phyloP scores from a whole-genome alignment of 2,888 invertebrate genomes.

The Drosophila koepferae region DNA sequence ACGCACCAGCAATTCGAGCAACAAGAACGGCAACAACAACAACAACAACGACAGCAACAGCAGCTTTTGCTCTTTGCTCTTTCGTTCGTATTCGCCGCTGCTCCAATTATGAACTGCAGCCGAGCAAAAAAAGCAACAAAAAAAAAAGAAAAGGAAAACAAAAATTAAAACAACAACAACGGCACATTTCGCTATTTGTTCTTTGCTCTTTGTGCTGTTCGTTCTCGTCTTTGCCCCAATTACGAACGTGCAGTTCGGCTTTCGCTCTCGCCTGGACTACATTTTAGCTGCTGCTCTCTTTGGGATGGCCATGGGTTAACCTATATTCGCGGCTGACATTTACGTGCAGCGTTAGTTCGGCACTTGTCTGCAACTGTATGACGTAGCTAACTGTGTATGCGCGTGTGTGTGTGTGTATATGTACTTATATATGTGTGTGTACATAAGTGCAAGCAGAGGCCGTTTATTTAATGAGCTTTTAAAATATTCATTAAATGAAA shows the following conservation, averaged over 20 bases:
- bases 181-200: conserved; percentile 20
- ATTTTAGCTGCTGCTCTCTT: conserved; percentile 28
- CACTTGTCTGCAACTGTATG: conserved; percentile 44
- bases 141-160: too few species aligned
- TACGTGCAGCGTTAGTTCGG: conserved; percentile 40
- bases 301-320: conserved; percentile 49
- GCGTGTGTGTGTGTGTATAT: background rate
- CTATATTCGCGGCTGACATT: conserved; percentile 60
- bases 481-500: conserved; percentile 12
- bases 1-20: conserved; percentile 41
- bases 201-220: conserved; percentile 4
- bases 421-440: background rate
- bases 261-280: conserved; percentile 26
- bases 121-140: background rate
- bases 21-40: conserved; percentile 1
- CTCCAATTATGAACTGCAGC: conserved; percentile 38
- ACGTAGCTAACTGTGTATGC: conserved; percentile 19
- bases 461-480: conserved; percentile 24
- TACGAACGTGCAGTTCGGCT: conserved; percentile 27
- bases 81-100: conserved; percentile 11
- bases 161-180: conserved; percentile 4
- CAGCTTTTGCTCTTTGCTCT: conserved; percentile 19
- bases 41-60: background rate
- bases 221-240: conserved; percentile 41
- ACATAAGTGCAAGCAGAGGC: conserved; percentile 20